Evolutionary conservation across 2,888 invertebrate genomes (phyloP), one percentile per base, ranked within the genome.

Genomic region (Bugula neritina): DNA sequence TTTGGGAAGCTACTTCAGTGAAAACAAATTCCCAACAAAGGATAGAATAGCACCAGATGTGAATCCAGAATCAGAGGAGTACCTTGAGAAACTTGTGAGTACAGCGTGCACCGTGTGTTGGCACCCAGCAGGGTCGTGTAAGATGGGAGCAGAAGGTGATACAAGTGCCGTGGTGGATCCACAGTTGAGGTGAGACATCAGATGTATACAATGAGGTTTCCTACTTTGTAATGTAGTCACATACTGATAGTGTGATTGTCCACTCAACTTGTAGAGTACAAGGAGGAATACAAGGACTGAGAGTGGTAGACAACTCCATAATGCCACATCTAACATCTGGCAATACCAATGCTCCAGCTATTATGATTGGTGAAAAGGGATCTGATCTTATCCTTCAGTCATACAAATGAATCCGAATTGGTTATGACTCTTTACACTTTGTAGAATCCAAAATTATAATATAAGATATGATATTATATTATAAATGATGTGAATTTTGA

Each of bases 221-320:
- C n/a, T n/a, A n/a, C n/a, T n/a, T n/a, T n/a, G n/a, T n/a, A n/a
- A n/a, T n/a, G n/a, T n/a, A n/a, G n/a, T n/a, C n/a, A n/a, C n/a
- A n/a, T n/a, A n/a, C n/a, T n/a, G n/a, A n/a, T n/a, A n/a, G n/a
- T n/a, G n/a, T n/a, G n/a, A n/a, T n/a, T n/a, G n/a, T n/a, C n/a
- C n/a, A n/a, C n/a, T n/a, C n/a, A n/a, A n/a, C n/a, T n/a, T 63
- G 13, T n/a, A 63, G 63, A 31, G 63, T 63, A 5, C 63, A 63
- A 34, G 63, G 63, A 57, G 57, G 57, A 63, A 31, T 90, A 0
- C 81, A 85, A 0, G 87, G 88, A 27, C 78, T 92, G 1, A 86
- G 91, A 55, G 85, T 92, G 73, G 88, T 90, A 76, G 92, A 92
- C 80, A 90, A 90, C 1, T 91, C 91, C 79, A 87, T 91, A 0